Evolutionary conservation across 1,140 invertebrate genomes (phyloP).

Genomic region (Lepidurus arcticus): DNA sequence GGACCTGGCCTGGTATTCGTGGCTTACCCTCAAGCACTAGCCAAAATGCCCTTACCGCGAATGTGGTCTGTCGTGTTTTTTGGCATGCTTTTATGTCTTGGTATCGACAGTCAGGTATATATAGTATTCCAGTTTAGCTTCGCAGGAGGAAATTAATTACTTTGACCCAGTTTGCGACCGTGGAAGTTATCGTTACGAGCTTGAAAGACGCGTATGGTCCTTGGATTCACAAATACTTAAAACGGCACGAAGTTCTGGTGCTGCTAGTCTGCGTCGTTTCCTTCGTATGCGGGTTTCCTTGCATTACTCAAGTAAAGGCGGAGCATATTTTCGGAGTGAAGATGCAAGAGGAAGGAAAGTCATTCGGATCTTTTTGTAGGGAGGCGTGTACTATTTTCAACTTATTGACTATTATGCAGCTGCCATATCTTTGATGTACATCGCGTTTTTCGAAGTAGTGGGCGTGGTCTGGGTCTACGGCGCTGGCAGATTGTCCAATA

Average conservation of each 20-base stretch:
- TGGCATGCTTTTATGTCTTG: constrained; percentile 81
- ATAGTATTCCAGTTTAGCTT: constrained; percentile 21
- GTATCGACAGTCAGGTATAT: constrained; percentile 79
- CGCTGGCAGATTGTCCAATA: constrained; percentile 66
- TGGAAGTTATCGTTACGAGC: constrained; percentile 85
- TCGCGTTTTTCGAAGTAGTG: constrained; percentile 86
- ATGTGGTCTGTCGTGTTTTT: constrained; percentile 84
- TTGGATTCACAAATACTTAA: constrained; percentile 69
- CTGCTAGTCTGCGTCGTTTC: constrained; percentile 74
- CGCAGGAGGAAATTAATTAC: constrained; percentile 12
- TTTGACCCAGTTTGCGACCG: constrained; percentile 69
- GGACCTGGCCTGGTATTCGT: constrained; percentile 83
- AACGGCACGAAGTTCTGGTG: constrained; percentile 80
- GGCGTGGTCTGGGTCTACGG: constrained; percentile 88
- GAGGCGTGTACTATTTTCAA: constrained; percentile 89
- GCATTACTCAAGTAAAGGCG: constrained; percentile 64
- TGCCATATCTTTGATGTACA: constrained; percentile 81
- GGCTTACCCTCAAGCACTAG: constrained; percentile 80
- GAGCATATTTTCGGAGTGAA: neutral
- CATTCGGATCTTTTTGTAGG: constrained; percentile 50
- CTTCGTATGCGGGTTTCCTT: constrained; percentile 74
- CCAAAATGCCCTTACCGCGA: constrained; percentile 78
- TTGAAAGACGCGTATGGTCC: constrained; percentile 83
- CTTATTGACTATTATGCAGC: constrained; percentile 87
- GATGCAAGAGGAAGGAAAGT: neutral